Base-by-base conservation (phyloP, 2,888 invertebrate species). In the Sussaba pulchella region DNA sequence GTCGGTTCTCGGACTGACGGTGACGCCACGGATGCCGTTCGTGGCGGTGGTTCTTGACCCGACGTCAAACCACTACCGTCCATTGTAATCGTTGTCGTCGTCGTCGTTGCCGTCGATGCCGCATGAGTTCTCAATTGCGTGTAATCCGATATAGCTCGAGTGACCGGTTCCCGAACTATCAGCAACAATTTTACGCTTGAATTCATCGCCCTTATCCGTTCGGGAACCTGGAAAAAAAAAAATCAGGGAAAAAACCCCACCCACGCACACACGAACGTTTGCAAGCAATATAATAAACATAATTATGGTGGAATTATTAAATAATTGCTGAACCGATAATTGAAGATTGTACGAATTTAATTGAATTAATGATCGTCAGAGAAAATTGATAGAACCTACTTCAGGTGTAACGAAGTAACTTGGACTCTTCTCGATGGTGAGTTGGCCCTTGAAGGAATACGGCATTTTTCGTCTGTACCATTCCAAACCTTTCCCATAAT, bases 391-490 rank as follows among this genome's bases (percentile, higher is more conserved):
- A 31, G 31, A 12, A 89, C 94, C 94, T 92, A 98, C 99, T 95
- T 97, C 96, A 12, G 97, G 96, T 73, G 98, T 98, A 57, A 99
- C 98, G 93, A 99, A 99, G 93, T 99, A 99, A 88, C 98, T 98
- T 4, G 99, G 99, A 87, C 98, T 99, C 93, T 99, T 99, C 93
- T 99, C 99, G 87, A 99, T 97, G 73, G 98, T 98, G 85, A 99
- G 96, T 92, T 99, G 98, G 52, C 97, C 97, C 83, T 96, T 95
- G 92, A 96, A 97, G 0, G 98, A 98, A 89, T 96, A 96, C 10
- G 99, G 99, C 98, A 99, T 99, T 92, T 97, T 97, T 90, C 95
- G 95, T 79, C 97, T 93, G 92, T 99, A 99, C 99, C 99, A 99
- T 81, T 99, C 98, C 78, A 98, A 93, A 0, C 99, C 99, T 83